Percentiles rank a stretch among this genome's conserved stretches.
Conservation (phyloP, 2,888 invertebrate species). For the Lissonota sp. region DNA sequence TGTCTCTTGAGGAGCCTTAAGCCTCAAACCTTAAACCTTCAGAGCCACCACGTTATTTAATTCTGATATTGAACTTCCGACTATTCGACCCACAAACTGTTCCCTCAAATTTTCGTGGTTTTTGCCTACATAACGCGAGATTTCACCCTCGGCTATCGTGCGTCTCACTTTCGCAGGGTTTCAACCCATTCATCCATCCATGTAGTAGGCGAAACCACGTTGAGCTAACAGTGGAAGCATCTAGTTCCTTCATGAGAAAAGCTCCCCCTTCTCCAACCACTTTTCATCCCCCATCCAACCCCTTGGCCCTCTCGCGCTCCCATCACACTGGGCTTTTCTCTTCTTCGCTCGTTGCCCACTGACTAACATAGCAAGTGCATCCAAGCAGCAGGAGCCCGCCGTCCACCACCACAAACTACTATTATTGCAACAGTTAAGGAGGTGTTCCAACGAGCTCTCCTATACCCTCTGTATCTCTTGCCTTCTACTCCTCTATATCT, state of each 20-base stretch:
- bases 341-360: conserved; percentile 41
- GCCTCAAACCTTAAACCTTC: not conserved
- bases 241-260: conserved; percentile 54
- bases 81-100: conserved; percentile 6
- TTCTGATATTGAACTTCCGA: not conserved
- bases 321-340: conserved; percentile 30
- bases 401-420: conserved; percentile 66
- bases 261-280: conserved; percentile 22
- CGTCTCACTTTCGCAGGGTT: conserved; percentile 27
- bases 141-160: conserved; percentile 28
- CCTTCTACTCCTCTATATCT: conserved; percentile 22
- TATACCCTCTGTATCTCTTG: conserved; percentile 21
- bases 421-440: conserved; percentile 68
- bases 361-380: conserved; percentile 48
- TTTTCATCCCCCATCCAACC: not conserved
- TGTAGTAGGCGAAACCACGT: conserved; percentile 35
- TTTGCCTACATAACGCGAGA: not conserved
- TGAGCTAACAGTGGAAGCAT: conserved; percentile 34
- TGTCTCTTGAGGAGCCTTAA: not conserved
- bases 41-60: not conserved
- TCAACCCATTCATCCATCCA: conserved; percentile 11
- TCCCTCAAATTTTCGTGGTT: not conserved
- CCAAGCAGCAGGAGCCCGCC: conserved; percentile 49
- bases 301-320: not conserved
- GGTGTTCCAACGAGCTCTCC: conserved; percentile 51